Evolutionary conservation across 2,888 invertebrate species (phyloP), one percentile per base, ranked within the genome.

Genomic region (Tromatobia lineatoria): DNA sequence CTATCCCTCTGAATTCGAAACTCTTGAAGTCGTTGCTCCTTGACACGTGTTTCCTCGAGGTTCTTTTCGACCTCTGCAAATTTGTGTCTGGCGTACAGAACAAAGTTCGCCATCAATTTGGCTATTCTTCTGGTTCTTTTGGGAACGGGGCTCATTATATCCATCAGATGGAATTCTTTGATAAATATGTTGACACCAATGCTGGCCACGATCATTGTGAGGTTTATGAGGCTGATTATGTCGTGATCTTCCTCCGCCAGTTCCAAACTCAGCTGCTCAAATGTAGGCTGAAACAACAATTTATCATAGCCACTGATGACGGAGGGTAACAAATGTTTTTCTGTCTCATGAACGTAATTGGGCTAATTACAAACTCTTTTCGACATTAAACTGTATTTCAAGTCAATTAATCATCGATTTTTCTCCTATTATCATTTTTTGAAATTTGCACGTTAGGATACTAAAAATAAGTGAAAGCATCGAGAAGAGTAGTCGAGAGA

Each of bases 71-170:
- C 87, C 7, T 84, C 82, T 0, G 29, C 45, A 3, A 84, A 57
- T 69, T 88, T 90, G 1, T 81, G 87, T 11, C 52, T 79, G 1
- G 83, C 64, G 10, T 91, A 92, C 0, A 92, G 59, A 52, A 89
- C 70, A 83, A 92, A 92, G 73, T 92, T 92, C 1, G 87, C 76
- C 2, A 92, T 76, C 8, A 89, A 87, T 59, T 89, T 88, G 3
- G 85, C 88, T 25, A 86, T 73, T 69, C 82, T 90, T 10, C 88
- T 87, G 23, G 89, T 77, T 78, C 88, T 90, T 76, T 89, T 91
- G 10, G 92, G 90, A 20, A 86, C 84, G 45, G 91, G 90, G 73
- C 81, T 89, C 34, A 87, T 89, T 11, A 92, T 88, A 57, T 91
- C 91, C 1, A 86, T 89, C 13, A 91, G 77, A 54, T 67, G 73